A percentile compares a stretch with the other conserved stretches of the same genome.
These are phyloP conservation scores for Poeciliopsis turrubarensis DNA, from an alignment of 2,113 vertebrate genomes.

Conservation along the genomic window DNA sequence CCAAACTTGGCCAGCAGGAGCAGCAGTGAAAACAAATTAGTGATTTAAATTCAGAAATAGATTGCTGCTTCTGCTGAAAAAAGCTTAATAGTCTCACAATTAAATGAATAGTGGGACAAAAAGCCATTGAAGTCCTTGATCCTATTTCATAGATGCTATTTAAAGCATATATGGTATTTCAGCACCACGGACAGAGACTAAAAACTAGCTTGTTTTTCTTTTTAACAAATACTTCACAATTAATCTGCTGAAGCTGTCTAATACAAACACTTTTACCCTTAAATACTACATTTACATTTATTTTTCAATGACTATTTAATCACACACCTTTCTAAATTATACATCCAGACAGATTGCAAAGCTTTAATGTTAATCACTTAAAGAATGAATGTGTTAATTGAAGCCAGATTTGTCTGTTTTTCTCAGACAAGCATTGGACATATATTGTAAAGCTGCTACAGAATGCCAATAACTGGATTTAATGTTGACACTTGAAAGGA, in stretches of 20 bases:
- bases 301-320: constrained; percentile 36
- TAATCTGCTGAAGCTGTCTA: background rate
- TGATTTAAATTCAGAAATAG: background rate
- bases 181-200: constrained; percentile 69
- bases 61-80: background rate
- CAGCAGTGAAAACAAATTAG: constrained; percentile 6
- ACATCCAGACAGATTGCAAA: background rate
- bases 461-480: constrained; percentile 16
- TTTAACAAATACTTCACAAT: constrained; percentile 1
- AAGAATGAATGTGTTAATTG: background rate
- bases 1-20: background rate
- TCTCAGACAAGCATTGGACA: constrained; percentile 16
- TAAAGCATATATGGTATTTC: constrained; percentile 27
- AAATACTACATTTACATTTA: constrained; percentile 16
- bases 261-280: background rate
- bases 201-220: background rate
- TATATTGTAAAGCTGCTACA: constrained; percentile 15
- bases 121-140: background rate
- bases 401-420: background rate
- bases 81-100: background rate
- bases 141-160: background rate
- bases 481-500: constrained; percentile 7
- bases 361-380: background rate
- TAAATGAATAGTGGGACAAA: background rate
- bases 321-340: constrained; percentile 19